Percentiles rank a stretch among this genome's conserved stretches.
Evolutionary conservation across 2,797 vertebrate genomes (phyloP).

Genomic region (Enteromius afrohamiltoni): DNA sequence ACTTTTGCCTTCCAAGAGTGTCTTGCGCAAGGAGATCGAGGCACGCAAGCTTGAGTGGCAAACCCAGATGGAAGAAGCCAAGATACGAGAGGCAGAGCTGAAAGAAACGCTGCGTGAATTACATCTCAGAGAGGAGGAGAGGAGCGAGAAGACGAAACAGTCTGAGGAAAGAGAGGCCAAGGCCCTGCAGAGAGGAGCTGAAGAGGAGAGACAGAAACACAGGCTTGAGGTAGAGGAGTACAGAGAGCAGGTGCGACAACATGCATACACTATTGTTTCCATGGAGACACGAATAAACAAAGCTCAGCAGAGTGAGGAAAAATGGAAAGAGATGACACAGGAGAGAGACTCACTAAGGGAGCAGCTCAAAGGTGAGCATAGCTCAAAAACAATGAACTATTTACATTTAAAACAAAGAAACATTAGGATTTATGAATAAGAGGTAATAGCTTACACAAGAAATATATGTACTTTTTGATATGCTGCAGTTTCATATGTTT

Average conservation of each 20-base stretch:
- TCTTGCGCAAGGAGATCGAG: constrained; percentile 52
- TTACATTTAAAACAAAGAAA: not conserved
- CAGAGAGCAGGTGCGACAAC: constrained; percentile 80
- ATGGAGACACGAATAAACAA: constrained; percentile 69
- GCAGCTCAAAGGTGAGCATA: constrained; percentile 67
- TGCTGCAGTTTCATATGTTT: not conserved
- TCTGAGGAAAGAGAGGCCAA: constrained; percentile 53
- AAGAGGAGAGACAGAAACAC: constrained; percentile 63
- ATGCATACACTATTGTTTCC: constrained; percentile 79
- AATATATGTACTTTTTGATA: not conserved
- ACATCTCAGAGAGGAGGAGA: constrained; percentile 42
- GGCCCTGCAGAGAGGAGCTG: constrained; percentile 60
- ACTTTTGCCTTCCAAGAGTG: constrained; percentile 46
- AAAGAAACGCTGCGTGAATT: constrained; percentile 27
- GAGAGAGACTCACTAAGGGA: constrained; percentile 64
- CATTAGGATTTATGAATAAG: not conserved
- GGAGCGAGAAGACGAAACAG: constrained; percentile 29
- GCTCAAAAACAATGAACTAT: not conserved
- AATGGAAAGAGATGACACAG: constrained; percentile 64
- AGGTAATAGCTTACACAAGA: not conserved
- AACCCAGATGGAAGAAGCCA: constrained; percentile 50
- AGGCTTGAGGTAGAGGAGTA: constrained; percentile 69
- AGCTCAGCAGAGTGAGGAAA: constrained; percentile 56
- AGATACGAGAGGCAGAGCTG: constrained; percentile 41
- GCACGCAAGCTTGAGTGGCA: constrained; percentile 47